Conservation (phyloP, 1,140 invertebrate species). For the Sarcophaga peregrina region DNA sequence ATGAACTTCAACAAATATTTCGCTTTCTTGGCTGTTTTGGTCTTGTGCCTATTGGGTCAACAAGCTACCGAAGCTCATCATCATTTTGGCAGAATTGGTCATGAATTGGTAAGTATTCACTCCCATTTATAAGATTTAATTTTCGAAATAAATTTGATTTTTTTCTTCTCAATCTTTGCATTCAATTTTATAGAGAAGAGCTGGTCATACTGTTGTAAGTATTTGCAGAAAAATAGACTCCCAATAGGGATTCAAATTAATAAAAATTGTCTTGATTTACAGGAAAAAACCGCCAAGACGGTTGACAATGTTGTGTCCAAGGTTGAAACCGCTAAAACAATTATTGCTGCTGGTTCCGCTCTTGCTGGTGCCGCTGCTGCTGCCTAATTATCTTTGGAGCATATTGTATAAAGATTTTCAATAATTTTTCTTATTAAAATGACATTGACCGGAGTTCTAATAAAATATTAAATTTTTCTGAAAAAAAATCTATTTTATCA, state of each 20-base stretch:
- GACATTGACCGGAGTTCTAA: too few relatives aligned
- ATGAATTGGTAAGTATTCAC: slow-evolving; percentile 30
- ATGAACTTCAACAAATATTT: slow-evolving; percentile 39
- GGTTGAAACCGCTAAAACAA: not conserved
- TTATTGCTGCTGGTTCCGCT: slow-evolving; percentile 24
- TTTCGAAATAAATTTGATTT: too few relatives aligned
- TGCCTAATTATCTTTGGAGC: too few relatives aligned
- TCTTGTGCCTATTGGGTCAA: slow-evolving; percentile 36
- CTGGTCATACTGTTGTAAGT: not conserved
- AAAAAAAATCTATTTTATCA: too few relatives aligned
- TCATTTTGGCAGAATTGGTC: slow-evolving; percentile 25
- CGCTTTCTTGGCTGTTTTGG: slow-evolving; percentile 20
- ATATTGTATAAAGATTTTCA: too few relatives aligned
- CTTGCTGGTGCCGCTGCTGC: slow-evolving; percentile 33
- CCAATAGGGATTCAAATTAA: too few relatives aligned
- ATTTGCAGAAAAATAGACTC: too few relatives aligned
- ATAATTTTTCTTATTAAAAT: too few relatives aligned
- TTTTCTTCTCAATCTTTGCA: too few relatives aligned
- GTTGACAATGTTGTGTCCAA: slow-evolving; percentile 21
- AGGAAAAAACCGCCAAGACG: slow-evolving; percentile 34
- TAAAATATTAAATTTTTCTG: too few relatives aligned
- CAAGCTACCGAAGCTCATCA: slow-evolving; percentile 26
- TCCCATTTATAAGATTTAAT: too few relatives aligned
- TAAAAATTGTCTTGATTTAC: not conserved
- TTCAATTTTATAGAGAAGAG: not conserved